Percentiles rank a stretch among this genome's conserved stretches.
Evolutionary conservation across 2,888 invertebrate genomes (phyloP).

Genomic region (Callosobruchus maculatus): DNA sequence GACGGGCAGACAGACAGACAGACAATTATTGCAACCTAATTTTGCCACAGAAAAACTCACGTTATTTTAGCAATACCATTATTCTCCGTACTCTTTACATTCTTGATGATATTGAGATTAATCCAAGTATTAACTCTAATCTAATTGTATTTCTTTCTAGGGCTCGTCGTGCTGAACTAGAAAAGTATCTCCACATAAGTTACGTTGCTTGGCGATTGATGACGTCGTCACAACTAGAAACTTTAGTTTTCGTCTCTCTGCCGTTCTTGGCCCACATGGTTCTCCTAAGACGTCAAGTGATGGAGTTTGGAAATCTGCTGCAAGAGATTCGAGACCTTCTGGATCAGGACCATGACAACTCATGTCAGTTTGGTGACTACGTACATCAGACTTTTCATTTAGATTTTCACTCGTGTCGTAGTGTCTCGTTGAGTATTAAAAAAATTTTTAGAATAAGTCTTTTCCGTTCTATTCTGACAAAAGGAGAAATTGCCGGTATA

Average conservation of each 20-base stretch:
- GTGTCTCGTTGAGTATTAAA: no score
- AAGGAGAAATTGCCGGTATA: no score
- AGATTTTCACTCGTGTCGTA: no score
- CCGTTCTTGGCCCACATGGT: constrained; percentile 45
- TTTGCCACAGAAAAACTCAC: no score
- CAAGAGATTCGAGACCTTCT: constrained; percentile 43
- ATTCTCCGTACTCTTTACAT: neutral
- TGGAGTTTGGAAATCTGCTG: constrained; percentile 47
- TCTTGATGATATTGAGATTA: neutral
- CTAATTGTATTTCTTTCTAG: constrained; percentile 19
- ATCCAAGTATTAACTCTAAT: neutral
- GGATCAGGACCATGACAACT: constrained; percentile 34
- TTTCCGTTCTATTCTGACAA: no score
- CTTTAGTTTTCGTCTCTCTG: constrained; percentile 39
- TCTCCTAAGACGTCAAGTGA: constrained; percentile 41
- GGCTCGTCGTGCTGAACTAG: constrained; percentile 40
- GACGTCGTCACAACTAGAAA: constrained; percentile 37
- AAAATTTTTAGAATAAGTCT: no score
- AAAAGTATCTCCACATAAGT: constrained; percentile 45
- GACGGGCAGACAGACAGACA: no score
- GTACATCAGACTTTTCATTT: no score
- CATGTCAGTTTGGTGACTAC: constrained; percentile 32
- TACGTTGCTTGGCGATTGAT: constrained; percentile 44
- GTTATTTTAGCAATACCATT: no score
- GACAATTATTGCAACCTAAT: no score